Percentiles rank a stretch among this genome's conserved stretches.
These are phyloP conservation scores for Nemotelus pantherinus DNA, from an alignment of 2,888 invertebrate species.

Conservation along the genomic window DNA sequence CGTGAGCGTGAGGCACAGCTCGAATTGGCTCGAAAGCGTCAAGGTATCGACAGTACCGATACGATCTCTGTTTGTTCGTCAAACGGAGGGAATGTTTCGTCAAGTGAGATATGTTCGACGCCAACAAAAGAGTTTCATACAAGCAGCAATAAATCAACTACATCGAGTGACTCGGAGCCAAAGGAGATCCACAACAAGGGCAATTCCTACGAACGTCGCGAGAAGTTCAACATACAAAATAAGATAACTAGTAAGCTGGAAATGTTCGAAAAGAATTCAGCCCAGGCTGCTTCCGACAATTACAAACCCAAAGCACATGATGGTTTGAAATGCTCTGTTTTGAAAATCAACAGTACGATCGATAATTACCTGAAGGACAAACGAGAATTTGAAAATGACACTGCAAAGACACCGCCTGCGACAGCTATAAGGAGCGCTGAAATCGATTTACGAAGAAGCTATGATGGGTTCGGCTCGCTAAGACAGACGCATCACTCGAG, in stretches of 20 bases:
- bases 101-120: slow-evolving; percentile 65
- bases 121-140: slow-evolving; percentile 54
- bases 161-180: slow-evolving; percentile 2
- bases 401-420: slow-evolving; percentile 56
- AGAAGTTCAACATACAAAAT: slow-evolving; percentile 50
- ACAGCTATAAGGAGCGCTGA: slow-evolving; percentile 57
- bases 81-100: slow-evolving; percentile 63
- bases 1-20: slow-evolving; percentile 78
- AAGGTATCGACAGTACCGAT: slow-evolving; percentile 60
- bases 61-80: slow-evolving; percentile 66
- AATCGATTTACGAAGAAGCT: slow-evolving; percentile 38
- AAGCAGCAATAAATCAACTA: background rate
- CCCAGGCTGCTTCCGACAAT: background rate
- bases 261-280: slow-evolving; percentile 57
- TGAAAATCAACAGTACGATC: slow-evolving; percentile 64
- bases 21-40: slow-evolving; percentile 67
- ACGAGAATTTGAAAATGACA: slow-evolving; percentile 61
- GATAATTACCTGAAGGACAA: slow-evolving; percentile 65
- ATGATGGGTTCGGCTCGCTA: background rate
- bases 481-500: slow-evolving; percentile 30
- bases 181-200: slow-evolving; percentile 48
- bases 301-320: slow-evolving; percentile 48
- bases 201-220: slow-evolving; percentile 59
- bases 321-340: slow-evolving; percentile 64
- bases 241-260: slow-evolving; percentile 60